These are phyloP conservation scores for Threskiornis aethiopicus DNA, from an alignment of 2,797 vertebrate species.

Conservation along the genomic window DNA sequence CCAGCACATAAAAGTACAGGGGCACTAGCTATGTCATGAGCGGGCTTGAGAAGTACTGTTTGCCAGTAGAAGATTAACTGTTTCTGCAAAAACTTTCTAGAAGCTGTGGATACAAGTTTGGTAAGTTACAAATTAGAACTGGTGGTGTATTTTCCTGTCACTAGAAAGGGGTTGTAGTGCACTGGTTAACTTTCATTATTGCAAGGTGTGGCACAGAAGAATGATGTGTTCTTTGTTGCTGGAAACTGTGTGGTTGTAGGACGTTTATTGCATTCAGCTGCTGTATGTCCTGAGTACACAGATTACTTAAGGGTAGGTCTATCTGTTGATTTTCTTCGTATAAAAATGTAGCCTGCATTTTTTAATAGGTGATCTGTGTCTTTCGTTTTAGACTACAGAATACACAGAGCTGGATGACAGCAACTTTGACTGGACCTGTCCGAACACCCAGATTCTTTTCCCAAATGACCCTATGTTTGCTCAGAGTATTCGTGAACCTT, in stretches of 20 bases:
- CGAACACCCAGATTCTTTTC: constrained; percentile 95
- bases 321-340: neutral
- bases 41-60: neutral
- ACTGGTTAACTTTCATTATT: neutral
- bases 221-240: neutral
- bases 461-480: constrained; percentile 93
- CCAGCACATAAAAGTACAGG: neutral
- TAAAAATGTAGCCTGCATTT: neutral
- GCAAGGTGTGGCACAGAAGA: neutral
- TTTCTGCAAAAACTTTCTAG: neutral
- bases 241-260: neutral
- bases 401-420: constrained; percentile 91
- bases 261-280: neutral
- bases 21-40: neutral
- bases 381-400: constrained; percentile 74
- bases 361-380: neutral
- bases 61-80: neutral
- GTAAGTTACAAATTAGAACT: neutral
- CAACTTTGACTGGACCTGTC: constrained; percentile 98
- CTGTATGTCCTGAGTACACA: neutral
- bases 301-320: neutral
- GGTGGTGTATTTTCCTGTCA: neutral
- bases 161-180: neutral
- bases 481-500: constrained; percentile 91
- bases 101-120: neutral